Evolutionary conservation across 2,797 vertebrate species (phyloP).

Genomic region (Oceanodroma leucorhoa): DNA sequence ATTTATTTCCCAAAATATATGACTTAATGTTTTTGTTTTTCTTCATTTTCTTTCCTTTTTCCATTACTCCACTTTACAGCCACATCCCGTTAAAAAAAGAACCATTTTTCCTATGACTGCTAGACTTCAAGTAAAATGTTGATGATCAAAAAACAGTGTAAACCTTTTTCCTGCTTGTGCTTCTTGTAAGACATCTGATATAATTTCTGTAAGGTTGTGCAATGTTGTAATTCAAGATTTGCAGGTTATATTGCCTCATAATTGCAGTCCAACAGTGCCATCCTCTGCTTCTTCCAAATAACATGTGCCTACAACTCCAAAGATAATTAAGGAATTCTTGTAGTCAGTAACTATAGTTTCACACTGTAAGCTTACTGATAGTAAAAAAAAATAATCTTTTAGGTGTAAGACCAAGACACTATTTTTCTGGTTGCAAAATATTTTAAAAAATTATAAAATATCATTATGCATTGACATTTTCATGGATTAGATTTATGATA

Average conservation of each 20-base stretch:
- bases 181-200: background rate
- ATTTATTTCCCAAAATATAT: background rate
- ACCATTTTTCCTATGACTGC: background rate
- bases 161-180: background rate
- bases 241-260: background rate
- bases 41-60: background rate
- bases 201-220: background rate
- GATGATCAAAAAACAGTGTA: background rate
- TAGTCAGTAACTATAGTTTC: background rate
- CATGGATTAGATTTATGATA: background rate
- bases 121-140: background rate
- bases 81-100: background rate
- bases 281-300: slow-evolving; percentile 61
- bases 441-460: background rate
- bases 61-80: background rate
- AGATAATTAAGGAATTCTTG: background rate
- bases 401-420: background rate
- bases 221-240: slow-evolving; percentile 10
- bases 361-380: background rate
- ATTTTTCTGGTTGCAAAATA: background rate
- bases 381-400: background rate
- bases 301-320: background rate
- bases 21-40: background rate
- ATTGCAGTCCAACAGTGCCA: slow-evolving; percentile 68
- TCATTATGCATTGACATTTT: background rate